A percentile compares a stretch with the other conserved stretches of the same genome.
Conservation (phyloP, 2,888 invertebrate species). For the Drosophila lutescens region DNA sequence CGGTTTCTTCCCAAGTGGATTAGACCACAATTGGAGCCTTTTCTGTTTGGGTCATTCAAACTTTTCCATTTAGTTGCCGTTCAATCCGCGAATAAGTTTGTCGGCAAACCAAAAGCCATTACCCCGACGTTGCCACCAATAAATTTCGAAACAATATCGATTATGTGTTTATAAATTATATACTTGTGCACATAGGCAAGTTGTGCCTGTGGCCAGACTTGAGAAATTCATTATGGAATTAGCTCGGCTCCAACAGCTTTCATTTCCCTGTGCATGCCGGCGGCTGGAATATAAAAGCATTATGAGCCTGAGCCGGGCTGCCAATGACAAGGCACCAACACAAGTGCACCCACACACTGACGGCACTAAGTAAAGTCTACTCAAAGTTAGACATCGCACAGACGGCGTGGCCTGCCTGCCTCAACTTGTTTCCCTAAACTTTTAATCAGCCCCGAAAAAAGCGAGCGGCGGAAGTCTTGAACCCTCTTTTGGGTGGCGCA, state of each 20-base stretch:
- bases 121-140: conserved; percentile 9
- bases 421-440: conserved; percentile 62
- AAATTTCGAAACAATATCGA: conserved; percentile 44
- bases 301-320: conserved; percentile 33
- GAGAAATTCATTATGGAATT: conserved; percentile 43
- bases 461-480: conserved; percentile 18
- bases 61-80: conserved; percentile 28
- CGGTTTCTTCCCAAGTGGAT: not conserved
- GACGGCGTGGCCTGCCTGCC: conserved; percentile 53
- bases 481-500: conserved; percentile 34
- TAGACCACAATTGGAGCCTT: conserved; percentile 8
- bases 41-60: not conserved
- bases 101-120: conserved; percentile 15
- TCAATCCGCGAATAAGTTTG: conserved; percentile 9
- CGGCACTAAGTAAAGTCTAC: conserved; percentile 60
- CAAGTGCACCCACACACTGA: conserved; percentile 4
- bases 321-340: conserved; percentile 39
- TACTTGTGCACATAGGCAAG: conserved; percentile 15
- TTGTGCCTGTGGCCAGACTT: conserved; percentile 31
- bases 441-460: conserved; percentile 67
- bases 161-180: conserved; percentile 32
- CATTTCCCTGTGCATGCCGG: conserved; percentile 40
- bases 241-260: conserved; percentile 37
- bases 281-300: conserved; percentile 39
- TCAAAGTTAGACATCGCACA: conserved; percentile 68